Evolutionary conservation across 2,888 invertebrate genomes (phyloP), one percentile per base, ranked within the genome.

Genomic region (Drosophila atroscutellata): DNA sequence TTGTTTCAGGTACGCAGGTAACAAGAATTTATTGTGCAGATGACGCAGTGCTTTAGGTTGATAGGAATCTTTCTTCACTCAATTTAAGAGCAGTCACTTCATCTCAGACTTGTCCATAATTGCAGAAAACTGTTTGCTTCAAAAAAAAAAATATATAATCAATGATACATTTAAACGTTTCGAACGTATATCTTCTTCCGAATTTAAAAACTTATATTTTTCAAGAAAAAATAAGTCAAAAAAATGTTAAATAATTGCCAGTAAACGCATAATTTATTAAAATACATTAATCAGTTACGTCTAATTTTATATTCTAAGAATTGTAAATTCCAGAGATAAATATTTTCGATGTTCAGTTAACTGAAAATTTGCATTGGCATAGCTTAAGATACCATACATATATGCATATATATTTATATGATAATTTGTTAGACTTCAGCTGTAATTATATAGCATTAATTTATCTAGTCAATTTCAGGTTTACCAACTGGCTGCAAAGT

Each of bases 401-500:
- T 11, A n/a, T n/a, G 13, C 45, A 50, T 50, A 28, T n/a, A 28
- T 28, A 28, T 13, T n/a, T 50, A 50, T 50, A n/a, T 28, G 6
- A 18, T 28, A 59, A 26, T 36, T 24, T 28, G 2, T 30, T 20
- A 9, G n/a, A 58, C 47, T 26, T 18, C 36, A 58, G 36, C 49
- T 24, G 39, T 32, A 32, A 42, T 15, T 49, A 32, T n/a, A 49
- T 18, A 42, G 18, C 54, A 36, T n/a, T 32, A 28, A 54, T 66
- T 61, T 72, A 51, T 64, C 42, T 30, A 13, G 32, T 64, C 9
- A 11, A 20, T 61, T 68, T 72, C 68, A 58, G 72, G 66, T 77
- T 72, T 54, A 32, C 28, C 47, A 75, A 65, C 62, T 60, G 52
- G 54, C 37, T 57, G 45, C 37, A 56, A 61, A 73, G 77, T 73